phyloP scores from a whole-genome alignment of 2,113 vertebrate species.

The Nipponia nippon region DNA sequence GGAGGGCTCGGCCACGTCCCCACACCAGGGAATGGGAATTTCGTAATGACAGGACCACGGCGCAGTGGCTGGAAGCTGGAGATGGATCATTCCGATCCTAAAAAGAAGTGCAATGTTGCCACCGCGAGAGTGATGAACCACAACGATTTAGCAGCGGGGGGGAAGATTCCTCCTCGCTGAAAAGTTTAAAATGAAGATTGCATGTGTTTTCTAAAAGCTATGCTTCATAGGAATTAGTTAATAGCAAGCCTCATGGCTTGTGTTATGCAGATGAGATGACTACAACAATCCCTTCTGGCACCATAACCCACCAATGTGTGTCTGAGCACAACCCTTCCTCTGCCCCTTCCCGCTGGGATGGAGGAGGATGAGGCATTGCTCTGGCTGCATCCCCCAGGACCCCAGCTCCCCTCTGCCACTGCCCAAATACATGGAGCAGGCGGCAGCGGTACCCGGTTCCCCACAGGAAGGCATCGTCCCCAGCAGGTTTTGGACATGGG shows the following conservation, averaged over 20 bases:
- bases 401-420: background rate
- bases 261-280: background rate
- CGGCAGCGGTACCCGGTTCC: background rate
- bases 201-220: background rate
- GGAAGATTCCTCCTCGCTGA: background rate
- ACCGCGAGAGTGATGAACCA: background rate
- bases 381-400: accelerated
- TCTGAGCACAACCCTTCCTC: background rate
- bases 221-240: background rate
- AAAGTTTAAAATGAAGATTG: background rate
- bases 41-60: background rate
- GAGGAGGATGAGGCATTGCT: background rate
- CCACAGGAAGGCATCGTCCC: accelerated
- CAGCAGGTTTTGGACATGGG: background rate
- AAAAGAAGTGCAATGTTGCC: background rate
- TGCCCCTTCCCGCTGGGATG: background rate
- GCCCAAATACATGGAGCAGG: background rate
- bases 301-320: accelerated
- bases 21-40: background rate
- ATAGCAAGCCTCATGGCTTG: background rate
- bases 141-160: background rate
- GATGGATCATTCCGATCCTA: background rate
- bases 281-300: background rate
- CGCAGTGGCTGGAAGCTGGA: background rate
- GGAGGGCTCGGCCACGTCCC: background rate